These are phyloP conservation scores for Mythimna pallens DNA, from an alignment of 2,888 invertebrate genomes.

Conservation along the genomic window DNA sequence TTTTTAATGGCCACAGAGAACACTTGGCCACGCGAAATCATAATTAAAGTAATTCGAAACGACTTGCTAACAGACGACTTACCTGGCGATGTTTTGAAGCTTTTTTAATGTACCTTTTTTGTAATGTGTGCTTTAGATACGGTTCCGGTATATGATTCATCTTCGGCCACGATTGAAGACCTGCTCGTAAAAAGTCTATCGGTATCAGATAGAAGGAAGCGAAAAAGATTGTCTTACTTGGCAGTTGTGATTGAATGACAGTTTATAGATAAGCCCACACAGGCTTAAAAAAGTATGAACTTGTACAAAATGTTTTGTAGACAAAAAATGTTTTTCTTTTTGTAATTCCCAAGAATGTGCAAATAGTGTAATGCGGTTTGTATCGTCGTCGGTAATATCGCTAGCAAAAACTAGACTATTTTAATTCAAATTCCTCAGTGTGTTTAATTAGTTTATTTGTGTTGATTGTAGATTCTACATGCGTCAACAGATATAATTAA, in stretches of 20 bases:
- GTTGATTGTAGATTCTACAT: constrained; percentile 4
- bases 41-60: constrained; percentile 46
- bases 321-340: neutral
- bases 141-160: constrained; percentile 19
- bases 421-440: neutral
- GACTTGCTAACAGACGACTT: constrained; percentile 27
- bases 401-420: neutral
- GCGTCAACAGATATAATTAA: constrained; percentile 25
- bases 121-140: constrained; percentile 12
- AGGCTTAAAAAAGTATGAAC: neutral
- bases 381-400: no score
- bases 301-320: neutral
- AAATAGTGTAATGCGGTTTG: neutral
- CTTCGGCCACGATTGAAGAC: neutral
- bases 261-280: neutral
- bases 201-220: neutral
- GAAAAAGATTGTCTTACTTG: neutral
- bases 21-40: constrained; percentile 34
- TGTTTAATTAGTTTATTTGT: constrained; percentile 17
- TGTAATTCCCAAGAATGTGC: neutral
- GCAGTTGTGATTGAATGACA: neutral
- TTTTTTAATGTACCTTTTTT: constrained; percentile 24
- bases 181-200: neutral
- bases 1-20: constrained; percentile 24
- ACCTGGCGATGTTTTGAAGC: constrained; percentile 6